These are phyloP conservation scores for Sinocyclocheilus grahami DNA, from an alignment of 2,113 vertebrate species.

Conservation along the genomic window DNA sequence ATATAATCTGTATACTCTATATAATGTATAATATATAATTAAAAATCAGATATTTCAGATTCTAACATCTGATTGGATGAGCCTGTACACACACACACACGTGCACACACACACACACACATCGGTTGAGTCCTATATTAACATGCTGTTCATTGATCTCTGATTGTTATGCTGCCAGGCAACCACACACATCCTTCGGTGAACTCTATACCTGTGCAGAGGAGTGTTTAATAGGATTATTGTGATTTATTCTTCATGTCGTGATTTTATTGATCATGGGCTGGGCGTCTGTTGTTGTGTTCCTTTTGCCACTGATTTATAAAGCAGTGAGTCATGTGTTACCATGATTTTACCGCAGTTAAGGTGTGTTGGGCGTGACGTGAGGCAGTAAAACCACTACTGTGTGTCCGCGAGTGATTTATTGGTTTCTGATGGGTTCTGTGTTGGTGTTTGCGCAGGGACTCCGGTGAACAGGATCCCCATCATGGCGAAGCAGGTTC, in stretches of 20 bases:
- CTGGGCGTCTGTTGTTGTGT: not conserved
- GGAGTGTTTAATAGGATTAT: not conserved
- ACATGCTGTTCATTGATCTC: not conserved
- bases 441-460: conserved; percentile 80
- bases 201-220: not conserved
- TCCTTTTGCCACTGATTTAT: not conserved
- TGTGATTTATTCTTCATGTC: not conserved
- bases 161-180: not conserved
- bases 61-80: too few species aligned
- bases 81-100: not conserved
- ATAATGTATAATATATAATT: too few species aligned
- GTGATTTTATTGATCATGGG: not conserved
- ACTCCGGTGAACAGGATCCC: conserved; percentile 91
- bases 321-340: not conserved
- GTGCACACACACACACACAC: not conserved
- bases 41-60: too few species aligned
- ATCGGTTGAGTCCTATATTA: not conserved
- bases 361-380: not conserved
- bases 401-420: not conserved
- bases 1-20: too few species aligned
- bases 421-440: too few species aligned
- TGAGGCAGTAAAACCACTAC: not conserved
- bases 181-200: not conserved
- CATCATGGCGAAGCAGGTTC: conserved; percentile 98
- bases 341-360: not conserved